Evolutionary conservation across 2,797 vertebrate genomes (phyloP).

Genomic region (Corythornis leucogaster): DNA sequence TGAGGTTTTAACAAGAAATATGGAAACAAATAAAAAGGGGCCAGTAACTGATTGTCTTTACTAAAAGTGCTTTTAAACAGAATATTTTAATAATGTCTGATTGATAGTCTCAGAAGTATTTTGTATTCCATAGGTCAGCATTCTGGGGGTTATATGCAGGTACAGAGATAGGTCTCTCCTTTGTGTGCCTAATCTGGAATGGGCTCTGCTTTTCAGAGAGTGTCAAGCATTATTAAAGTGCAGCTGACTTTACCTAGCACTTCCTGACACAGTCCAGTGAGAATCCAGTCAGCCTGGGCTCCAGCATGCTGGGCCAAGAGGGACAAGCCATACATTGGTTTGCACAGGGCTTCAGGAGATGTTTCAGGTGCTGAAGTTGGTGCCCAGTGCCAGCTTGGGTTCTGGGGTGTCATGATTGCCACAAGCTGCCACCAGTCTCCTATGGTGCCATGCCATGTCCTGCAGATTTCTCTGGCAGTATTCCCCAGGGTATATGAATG

Average conservation of each 20-base stretch:
- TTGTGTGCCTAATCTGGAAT: background rate
- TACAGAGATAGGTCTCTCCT: background rate
- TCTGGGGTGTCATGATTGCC: background rate
- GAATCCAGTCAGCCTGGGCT: background rate
- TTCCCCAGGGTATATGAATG: background rate
- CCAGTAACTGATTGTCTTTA: background rate
- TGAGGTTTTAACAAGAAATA: background rate
- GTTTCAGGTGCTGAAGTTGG: background rate
- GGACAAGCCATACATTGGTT: background rate
- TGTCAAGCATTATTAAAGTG: background rate
- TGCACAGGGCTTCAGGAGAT: background rate
- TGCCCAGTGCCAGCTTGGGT: accelerated
- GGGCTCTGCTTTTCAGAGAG: background rate
- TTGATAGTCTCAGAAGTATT: background rate
- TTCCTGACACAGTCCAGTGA: background rate
- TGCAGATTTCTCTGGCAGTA: background rate
- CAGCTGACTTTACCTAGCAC: background rate
- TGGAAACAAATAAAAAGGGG: background rate
- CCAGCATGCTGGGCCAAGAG: background rate
- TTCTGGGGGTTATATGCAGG: background rate
- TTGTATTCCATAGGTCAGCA: background rate
- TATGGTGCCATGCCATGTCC: accelerated
- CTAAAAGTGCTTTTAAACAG: background rate
- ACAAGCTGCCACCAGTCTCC: background rate
- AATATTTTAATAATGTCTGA: background rate